Base-by-base conservation (phyloP, 2,888 invertebrate genomes). In the Drosophila kambysellisi region DNA sequence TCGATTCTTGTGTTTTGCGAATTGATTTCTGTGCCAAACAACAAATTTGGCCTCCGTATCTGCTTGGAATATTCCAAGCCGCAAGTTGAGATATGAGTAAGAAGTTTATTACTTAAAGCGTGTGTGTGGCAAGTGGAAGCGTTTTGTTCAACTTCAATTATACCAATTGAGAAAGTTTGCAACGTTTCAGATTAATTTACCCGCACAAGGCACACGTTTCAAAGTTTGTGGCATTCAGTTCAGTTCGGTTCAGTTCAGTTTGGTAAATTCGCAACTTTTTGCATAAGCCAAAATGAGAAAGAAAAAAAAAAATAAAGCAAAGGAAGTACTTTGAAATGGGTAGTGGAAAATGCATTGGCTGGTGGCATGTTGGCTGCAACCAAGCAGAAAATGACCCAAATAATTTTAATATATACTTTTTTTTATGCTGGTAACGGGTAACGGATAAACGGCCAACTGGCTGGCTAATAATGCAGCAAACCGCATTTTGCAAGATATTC, bases 351-450 rank as follows among this genome's bases (percentile, higher is more conserved):
- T 71, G 62, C 66, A 69, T 63, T 64, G 72, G 83, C 67, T 77
- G 69, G 69, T 71, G 59, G 67, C 17, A 72, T 37, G 33, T 67
- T 66, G 37, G 48, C 52, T 46, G 81, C 78, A 70, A 73, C 66
- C 68, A 63, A 63, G 69, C 77, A 71, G 77, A 80, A 74, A 87
- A 83, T 90, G 90, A 90, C 90, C 90, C 83, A 91, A 89, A 90
- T 90, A 90, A 81, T 89, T 88, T 48, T 11, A 30, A 53, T 12
- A 20, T 3, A 46, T 20, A 20, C 20, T 20, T n/a, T 17, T 17
- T n/a, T n/a, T 41, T 1, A n/a, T 41, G 2, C 41, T 4, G 41
- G n/a, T 41, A 17, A 3, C 37, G 15, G 2, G 15, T 1, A 76
- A 83, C 74, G 74, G 83, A 64, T 86, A 82, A 83, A 86, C 72